These are phyloP conservation scores for Planiliza haematocheilus DNA, from an alignment of 2,113 vertebrate genomes.

Conservation along the genomic window DNA sequence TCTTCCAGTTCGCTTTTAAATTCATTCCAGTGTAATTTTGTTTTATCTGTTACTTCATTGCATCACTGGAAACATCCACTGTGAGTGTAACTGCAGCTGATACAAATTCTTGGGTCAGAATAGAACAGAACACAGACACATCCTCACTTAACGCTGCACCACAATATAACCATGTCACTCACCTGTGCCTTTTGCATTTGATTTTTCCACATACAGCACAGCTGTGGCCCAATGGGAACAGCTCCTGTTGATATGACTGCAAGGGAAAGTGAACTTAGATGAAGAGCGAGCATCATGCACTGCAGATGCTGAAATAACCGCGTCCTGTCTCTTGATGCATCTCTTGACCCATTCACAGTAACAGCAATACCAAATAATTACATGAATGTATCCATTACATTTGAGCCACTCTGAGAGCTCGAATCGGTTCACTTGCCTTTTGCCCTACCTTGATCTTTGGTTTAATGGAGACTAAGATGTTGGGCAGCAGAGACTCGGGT, in stretches of 20 bases:
- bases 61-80: no score
- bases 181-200: constrained; percentile 97
- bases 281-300: background rate
- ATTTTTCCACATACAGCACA: constrained; percentile 97
- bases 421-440: background rate
- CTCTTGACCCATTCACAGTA: background rate
- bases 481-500: constrained; percentile 93
- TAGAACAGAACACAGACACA: background rate
- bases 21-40: background rate
- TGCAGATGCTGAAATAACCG: background rate
- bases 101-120: background rate
- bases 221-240: constrained; percentile 92
- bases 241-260: constrained; percentile 89
- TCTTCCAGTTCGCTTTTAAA: background rate
- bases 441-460: constrained; percentile 89
- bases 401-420: background rate
- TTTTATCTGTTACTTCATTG: no score
- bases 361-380: background rate
- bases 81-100: background rate
- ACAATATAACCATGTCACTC: constrained; percentile 32
- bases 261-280: constrained; percentile 23
- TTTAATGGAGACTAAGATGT: constrained; percentile 90
- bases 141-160: background rate
- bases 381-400: background rate
- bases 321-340: background rate